phyloP scores from a whole-genome alignment of 2,113 vertebrate genomes.

The Hiodon alosoides region DNA sequence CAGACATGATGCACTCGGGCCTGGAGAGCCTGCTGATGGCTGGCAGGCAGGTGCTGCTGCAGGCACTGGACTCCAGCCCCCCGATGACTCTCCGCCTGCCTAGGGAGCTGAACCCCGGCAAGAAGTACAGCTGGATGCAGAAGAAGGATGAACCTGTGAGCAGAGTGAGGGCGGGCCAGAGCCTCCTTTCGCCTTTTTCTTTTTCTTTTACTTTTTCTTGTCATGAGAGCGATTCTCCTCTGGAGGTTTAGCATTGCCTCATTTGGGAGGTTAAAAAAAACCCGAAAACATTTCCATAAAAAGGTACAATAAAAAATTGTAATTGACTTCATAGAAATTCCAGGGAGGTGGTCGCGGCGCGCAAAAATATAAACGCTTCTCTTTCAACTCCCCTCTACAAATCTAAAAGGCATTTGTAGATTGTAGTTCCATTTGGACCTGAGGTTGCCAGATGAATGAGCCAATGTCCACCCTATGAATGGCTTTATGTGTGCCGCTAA shows the following conservation, averaged over 20 bases:
- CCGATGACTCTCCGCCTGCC: constrained; percentile 74
- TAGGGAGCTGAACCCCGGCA: constrained; percentile 82
- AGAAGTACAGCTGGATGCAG: constrained; percentile 97
- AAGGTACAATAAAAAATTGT: too few relatives aligned
- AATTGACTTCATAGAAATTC: too few relatives aligned
- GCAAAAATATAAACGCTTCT: too few relatives aligned
- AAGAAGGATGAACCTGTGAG: constrained; percentile 78
- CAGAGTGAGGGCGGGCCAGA: background rate
- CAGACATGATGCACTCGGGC: constrained; percentile 62
- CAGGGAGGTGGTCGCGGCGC: too few relatives aligned
- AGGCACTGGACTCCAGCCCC: constrained; percentile 76
- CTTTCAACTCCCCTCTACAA: background rate
- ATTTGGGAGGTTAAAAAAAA: too few relatives aligned
- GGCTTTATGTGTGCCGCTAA: background rate
- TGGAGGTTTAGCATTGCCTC: too few relatives aligned
- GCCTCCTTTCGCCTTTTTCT: background rate
- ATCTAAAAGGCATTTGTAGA: background rate
- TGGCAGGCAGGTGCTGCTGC: constrained; percentile 84
- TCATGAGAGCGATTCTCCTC: too few relatives aligned
- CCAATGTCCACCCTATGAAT: background rate
- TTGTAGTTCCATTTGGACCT: background rate
- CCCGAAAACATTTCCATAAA: too few relatives aligned
- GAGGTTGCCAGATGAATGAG: background rate
- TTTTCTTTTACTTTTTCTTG: background rate
- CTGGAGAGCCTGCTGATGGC: constrained; percentile 84